Base-by-base conservation (phyloP, 2,888 invertebrate species). In the Zaprionus obscuricornis region DNA sequence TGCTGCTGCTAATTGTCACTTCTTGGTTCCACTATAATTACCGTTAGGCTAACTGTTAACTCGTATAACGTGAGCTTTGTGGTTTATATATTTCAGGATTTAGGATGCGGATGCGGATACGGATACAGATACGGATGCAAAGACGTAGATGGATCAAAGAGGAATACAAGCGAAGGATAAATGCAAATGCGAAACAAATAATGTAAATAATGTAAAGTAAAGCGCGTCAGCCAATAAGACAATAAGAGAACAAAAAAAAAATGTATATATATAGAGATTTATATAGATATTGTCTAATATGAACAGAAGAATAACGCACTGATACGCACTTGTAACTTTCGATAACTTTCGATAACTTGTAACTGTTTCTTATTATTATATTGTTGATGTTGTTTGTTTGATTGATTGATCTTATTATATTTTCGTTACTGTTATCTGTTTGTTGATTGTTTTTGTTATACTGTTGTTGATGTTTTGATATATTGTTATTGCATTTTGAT, bases 261-360 rank as follows among this genome's bases (percentile, higher is more conserved):
- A 33, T 14, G 6, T 11, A 26, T 20, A 55, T 27, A 7, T 52
- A 24, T 43, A 20, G n/a, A n/a, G n/a, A n/a, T n/a, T n/a, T n/a
- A n/a, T n/a, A n/a, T n/a, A n/a, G n/a, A n/a, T n/a, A n/a, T n/a
- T n/a, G n/a, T n/a, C n/a, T n/a, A n/a, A n/a, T n/a, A n/a, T n/a
- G n/a, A n/a, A n/a, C n/a, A n/a, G n/a, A n/a, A 24, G 33, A 31
- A 5, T 40, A 34, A 47, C 18, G 37, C 59, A 66, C 59, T 16
- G 27, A 17, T 16, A 46, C 52, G 45, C 67, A 68, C 73, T 72
- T 42, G 7, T 11, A 66, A 45, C 18, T 13, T 31, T 3, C 14
- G n/a, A 7, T 42, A 24, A n/a, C n/a, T n/a, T n/a, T n/a, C n/a
- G n/a, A n/a, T n/a, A 36, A 34, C 24, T 2, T 49, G 24, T 27